Evolutionary conservation across 2,113 vertebrate genomes (phyloP).

Genomic region (Etheostoma spectabile): DNA sequence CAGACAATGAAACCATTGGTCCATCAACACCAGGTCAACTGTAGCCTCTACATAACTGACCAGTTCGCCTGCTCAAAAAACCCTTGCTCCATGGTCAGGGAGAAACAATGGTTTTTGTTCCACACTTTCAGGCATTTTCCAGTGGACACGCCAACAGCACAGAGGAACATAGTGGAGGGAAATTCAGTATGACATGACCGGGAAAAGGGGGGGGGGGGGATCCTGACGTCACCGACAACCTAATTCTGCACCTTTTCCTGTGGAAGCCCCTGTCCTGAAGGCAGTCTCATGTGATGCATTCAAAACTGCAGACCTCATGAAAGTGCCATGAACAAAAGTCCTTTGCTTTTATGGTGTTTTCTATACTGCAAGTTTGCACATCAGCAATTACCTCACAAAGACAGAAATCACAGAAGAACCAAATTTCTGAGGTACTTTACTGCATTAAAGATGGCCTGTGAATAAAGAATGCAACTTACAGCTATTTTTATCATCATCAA

Average conservation of each 20-base stretch:
- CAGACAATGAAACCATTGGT: constrained; percentile 11
- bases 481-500: not conserved
- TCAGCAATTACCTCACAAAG: not conserved
- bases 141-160: constrained; percentile 49
- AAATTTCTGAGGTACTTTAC: not conserved
- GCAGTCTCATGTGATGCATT: constrained; percentile 33
- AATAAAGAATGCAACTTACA: not conserved
- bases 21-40: constrained; percentile 38
- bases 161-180: constrained; percentile 76
- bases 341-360: not conserved
- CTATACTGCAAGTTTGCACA: not conserved
- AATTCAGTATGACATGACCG: constrained; percentile 66
- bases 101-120: constrained; percentile 76
- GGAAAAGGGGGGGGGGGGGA: constrained; percentile 57
- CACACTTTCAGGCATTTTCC: constrained; percentile 77
- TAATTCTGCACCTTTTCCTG: constrained; percentile 45
- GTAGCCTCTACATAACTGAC: constrained; percentile 29
- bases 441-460: not conserved
- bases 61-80: constrained; percentile 22
- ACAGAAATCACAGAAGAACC: not conserved
- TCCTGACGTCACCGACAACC: constrained; percentile 51
- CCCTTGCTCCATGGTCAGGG: constrained; percentile 18
- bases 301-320: constrained; percentile 58
- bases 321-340: not conserved
- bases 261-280: constrained; percentile 46